phyloP scores from a whole-genome alignment of 2,888 invertebrate genomes.

The Pollenia griseotomentosa region DNA sequence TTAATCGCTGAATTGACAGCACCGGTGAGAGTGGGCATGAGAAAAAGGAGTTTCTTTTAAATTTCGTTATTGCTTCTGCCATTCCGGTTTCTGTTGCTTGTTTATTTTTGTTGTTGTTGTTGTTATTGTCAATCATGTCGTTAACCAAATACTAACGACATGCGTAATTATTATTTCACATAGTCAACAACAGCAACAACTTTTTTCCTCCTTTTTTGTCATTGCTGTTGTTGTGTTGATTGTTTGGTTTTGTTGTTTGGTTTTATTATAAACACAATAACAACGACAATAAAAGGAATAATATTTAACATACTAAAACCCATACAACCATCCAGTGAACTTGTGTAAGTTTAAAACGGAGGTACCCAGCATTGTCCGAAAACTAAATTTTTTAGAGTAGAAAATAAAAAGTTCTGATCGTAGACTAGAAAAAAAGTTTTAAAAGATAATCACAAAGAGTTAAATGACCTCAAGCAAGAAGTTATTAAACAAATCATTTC shows the following conservation, averaged over 20 bases:
- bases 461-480: too few species aligned
- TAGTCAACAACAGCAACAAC: not conserved
- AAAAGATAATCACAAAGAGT: too few species aligned
- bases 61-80: constrained; percentile 18
- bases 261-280: constrained; percentile 24
- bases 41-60: not conserved
- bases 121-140: constrained; percentile 70
- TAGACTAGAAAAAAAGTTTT: too few species aligned
- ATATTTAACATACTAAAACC: constrained; percentile 25
- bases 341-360: too few species aligned
- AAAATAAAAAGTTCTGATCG: too few species aligned
- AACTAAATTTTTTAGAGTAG: too few species aligned
- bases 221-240: constrained; percentile 37
- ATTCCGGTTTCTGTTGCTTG: not conserved
- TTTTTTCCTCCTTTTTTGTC: constrained; percentile 4
- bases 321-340: not conserved
- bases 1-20: too few species aligned
- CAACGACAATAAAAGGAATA: constrained; percentile 1
- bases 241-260: constrained; percentile 34
- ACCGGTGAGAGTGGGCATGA: too few species aligned
- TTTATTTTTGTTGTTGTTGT: constrained; percentile 41
- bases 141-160: constrained; percentile 62
- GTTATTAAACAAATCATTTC: too few species aligned
- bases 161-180: constrained; percentile 42
- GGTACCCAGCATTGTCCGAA: too few species aligned